phyloP scores from a whole-genome alignment of 2,113 vertebrate genomes.

The Cacatua alba region DNA sequence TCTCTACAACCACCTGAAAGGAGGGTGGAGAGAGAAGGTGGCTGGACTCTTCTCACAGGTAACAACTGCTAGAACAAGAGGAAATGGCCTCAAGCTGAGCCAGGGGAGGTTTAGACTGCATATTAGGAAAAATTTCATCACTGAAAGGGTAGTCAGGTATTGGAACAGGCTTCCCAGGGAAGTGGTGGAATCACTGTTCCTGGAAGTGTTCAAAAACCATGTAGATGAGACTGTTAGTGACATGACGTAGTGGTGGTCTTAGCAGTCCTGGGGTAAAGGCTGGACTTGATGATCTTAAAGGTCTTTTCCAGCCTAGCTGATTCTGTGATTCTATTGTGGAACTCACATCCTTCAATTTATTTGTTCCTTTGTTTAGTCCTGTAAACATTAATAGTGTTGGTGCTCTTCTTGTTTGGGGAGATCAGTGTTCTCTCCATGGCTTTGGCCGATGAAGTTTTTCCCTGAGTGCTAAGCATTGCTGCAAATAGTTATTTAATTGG shows the following conservation, averaged over 20 bases:
- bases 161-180: not conserved
- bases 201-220: not conserved
- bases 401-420: not conserved
- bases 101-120: not conserved
- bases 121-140: not conserved
- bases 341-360: not conserved
- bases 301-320: not conserved
- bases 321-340: not conserved
- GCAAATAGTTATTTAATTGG: not conserved
- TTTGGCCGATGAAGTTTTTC: not conserved
- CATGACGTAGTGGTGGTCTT: not conserved
- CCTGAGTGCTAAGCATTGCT: not conserved
- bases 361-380: not conserved
- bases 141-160: not conserved
- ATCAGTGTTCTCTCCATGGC: not conserved
- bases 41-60: not conserved
- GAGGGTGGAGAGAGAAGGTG: not conserved
- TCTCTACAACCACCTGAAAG: not conserved
- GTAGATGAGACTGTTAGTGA: not conserved
- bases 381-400: not conserved
- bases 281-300: not conserved
- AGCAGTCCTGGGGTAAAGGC: not conserved
- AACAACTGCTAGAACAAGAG: not conserved
- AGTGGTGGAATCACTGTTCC: not conserved
- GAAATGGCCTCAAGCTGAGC: not conserved